Percentiles rank a stretch among this genome's conserved stretches.
phyloP scores from a whole-genome alignment of 1,140 invertebrate genomes.

The Caligus rogercresseyi region DNA sequence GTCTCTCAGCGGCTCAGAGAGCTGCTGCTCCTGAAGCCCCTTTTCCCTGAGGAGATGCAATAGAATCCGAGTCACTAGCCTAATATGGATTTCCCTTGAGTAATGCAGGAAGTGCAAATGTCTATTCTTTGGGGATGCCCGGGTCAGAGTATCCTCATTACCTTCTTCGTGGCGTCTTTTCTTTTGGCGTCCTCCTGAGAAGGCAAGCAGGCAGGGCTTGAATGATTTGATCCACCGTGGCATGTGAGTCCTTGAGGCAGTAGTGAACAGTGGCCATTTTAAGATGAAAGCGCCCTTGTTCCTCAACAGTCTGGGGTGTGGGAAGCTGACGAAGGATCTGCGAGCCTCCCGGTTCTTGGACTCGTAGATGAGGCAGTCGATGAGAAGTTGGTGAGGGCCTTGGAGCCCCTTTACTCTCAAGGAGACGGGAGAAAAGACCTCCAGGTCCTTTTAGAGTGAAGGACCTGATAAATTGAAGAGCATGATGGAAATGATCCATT shows the following conservation, averaged over 20 bases:
- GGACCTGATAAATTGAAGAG: not conserved
- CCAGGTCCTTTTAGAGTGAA: not conserved
- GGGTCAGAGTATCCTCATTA: not conserved
- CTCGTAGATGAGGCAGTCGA: not conserved
- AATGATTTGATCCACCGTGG: constrained; percentile 3
- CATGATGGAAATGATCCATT: not conserved
- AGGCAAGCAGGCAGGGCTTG: constrained; percentile 1
- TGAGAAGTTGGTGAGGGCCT: not conserved
- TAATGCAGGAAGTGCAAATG: constrained; percentile 8
- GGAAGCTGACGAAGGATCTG: not conserved
- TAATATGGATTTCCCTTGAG: not conserved
- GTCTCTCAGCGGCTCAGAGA: not conserved
- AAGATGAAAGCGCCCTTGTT: not conserved
- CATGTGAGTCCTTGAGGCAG: not conserved
- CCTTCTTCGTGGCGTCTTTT: not conserved
- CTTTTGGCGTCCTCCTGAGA: not conserved
- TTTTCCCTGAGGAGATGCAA: constrained; percentile 1
- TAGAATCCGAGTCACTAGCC: not conserved
- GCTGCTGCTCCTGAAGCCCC: constrained; percentile 7
- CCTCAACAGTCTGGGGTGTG: not conserved
- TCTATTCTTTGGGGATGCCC: not conserved
- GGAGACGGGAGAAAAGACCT: not conserved
- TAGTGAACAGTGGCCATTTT: constrained; percentile 2
- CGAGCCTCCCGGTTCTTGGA: not conserved
- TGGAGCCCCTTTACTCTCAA: not conserved